Base-by-base conservation (phyloP, 1,140 invertebrate genomes). In the Drosophila asahinai region DNA sequence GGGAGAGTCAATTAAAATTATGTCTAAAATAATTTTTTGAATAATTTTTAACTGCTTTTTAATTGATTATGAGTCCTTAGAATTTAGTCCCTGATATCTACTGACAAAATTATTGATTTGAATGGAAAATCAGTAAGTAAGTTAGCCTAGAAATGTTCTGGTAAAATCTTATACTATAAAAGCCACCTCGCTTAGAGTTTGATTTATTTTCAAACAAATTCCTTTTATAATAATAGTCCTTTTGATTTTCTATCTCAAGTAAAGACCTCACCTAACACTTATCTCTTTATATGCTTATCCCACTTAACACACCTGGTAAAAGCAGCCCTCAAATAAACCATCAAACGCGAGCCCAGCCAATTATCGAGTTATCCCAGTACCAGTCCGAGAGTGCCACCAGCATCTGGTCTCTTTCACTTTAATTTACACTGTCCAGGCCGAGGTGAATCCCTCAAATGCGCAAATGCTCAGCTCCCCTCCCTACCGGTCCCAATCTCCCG, bases 331-430 rank as follows among this genome's bases (percentile, higher is more conserved):
- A 70, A 43, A 68, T 43, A 49, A 33, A 45, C 48, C 67, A 70
- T 70, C 67, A 70, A 70, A 70, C 36, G 38, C 49, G n/a, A 27
- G 49, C 22, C 40, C 62, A 47, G 49, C 48, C 67, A 71, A 71
- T 71, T 71, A 71, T 71, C 67, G 67, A 51, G 67, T 71, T 71
- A 71, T 17, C 61, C 61, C 48, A 42, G 48, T 40, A 30, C 33
- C 33, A 33, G 33, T 33, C 33, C 33, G 22, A 54, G 17, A 66
- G 36, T 63, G 65, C 62, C 67, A 68, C 48, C 49, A 68, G 63
- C 63, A 68, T 68, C 63, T 71, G 67, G 36, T 45, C 63, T 71
- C 67, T 71, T 71, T 71, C 67, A 68, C 67, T 68, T 55, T 71
- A 71, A 71, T 71, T 68, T 71, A 47, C 63, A 55, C 67, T 43